A percentile compares a stretch with the other conserved stretches of the same genome.
phyloP scores from a whole-genome alignment of 1,140 invertebrate species.

The Fragariocoptes setiger region DNA sequence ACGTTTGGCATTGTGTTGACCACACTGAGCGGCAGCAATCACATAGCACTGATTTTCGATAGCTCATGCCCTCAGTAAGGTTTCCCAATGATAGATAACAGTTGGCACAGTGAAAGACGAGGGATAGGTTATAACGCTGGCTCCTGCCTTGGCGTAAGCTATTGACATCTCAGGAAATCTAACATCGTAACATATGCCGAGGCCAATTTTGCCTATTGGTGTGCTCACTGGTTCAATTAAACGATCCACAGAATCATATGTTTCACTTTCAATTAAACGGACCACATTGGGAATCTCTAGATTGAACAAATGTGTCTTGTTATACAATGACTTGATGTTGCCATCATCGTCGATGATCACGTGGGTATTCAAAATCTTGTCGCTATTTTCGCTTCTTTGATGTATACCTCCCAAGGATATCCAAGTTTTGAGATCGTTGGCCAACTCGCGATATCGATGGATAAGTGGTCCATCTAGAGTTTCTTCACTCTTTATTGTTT shows the following conservation, averaged over 20 bases:
- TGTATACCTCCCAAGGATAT: conserved; percentile 76
- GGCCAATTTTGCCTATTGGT: conserved; percentile 39
- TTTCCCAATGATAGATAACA: conserved; percentile 73
- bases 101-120: conserved; percentile 77
- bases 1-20: conserved; percentile 53
- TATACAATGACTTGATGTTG: conserved; percentile 36
- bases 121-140: conserved; percentile 63
- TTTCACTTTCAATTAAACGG: conserved; percentile 39
- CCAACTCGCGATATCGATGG: conserved; percentile 33
- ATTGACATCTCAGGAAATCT: conserved; percentile 61
- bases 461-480: conserved; percentile 34
- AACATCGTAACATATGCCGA: conserved; percentile 69
- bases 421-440: conserved; percentile 41
- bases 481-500: conserved; percentile 38
- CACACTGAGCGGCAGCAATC: conserved; percentile 58
- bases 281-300: conserved; percentile 40
- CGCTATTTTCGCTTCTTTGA: conserved; percentile 22
- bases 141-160: conserved; percentile 35
- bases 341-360: conserved; percentile 50
- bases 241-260: conserved; percentile 23
- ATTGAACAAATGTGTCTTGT: conserved; percentile 75
- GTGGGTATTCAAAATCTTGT: conserved; percentile 35
- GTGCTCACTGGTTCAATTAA: conserved; percentile 34
- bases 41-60: conserved; percentile 66
- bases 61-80: conserved; percentile 22